Evolutionary conservation across 1,140 invertebrate genomes (phyloP), one percentile per base, ranked within the genome.

Genomic region (Caenorhabditis brenneri): DNA sequence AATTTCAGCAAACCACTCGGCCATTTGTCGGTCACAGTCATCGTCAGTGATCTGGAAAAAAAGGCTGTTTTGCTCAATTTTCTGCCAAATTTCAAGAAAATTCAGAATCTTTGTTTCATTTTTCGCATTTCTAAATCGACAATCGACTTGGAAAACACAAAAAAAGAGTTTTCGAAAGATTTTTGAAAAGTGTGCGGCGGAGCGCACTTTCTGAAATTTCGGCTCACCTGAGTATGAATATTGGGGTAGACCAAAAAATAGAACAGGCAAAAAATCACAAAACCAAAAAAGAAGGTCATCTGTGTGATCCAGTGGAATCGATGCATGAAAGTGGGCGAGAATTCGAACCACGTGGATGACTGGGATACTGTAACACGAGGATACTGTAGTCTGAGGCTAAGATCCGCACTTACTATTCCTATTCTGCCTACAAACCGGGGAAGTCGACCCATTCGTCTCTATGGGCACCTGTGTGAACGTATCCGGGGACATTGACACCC

Each of bases 241-340:
- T 88, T 88, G 29, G 87, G 87, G 36, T 88, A 88, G 31, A 88
- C 84, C 1, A 88, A 81, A 53, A 88, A 88, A 58, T 87, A 88
- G 39, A 88, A 88, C 6, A 87, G 79, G 60, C 87, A 87, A 79
- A 88, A 88, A 22, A 85, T 80, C 7, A 87, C 86, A 48, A 88
- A 88, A 16, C 84, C 84, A 36, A 87, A 87, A 60, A 88, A 86
- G 55, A 88, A 88, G 1, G 84, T 74, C 87, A 88, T 87, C 84
- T 88, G 87, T 5, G 85, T 87, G 31, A 88, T 87, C 84, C 86
- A 88, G n/a, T 88, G 87, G 39, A 85, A 86, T 12, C 86, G 86
- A 9, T 84, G 84, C 80, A 88, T 83, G 19, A 53, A 74, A 12
- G 65, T 74, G 1, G 65, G 65, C 0, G 65, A 74, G 36, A 74